phyloP scores from a whole-genome alignment of 2,113 vertebrate genomes.

The Zingel zingel region DNA sequence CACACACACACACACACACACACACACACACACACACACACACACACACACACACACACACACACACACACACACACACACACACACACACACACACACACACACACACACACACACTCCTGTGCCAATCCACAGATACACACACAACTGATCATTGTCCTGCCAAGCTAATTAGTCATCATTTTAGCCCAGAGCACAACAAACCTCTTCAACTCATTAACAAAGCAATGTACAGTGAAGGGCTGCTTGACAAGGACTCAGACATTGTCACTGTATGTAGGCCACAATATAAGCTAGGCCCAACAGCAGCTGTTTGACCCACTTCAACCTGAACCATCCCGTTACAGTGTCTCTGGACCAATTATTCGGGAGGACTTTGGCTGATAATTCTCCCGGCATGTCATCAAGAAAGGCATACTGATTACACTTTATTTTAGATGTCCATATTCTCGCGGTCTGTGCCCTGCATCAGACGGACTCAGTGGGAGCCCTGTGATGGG shows the following conservation, averaged over 20 bases:
- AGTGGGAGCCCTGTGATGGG: constrained; percentile 25
- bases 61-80: no score
- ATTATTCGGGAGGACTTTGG: not conserved
- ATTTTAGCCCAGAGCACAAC: constrained; percentile 56
- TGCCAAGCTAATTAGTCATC: constrained; percentile 52
- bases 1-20: no score
- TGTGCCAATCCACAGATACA: constrained; percentile 19
- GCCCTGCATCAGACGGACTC: not conserved
- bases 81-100: no score
- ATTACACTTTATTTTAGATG: not conserved
- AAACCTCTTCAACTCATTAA: constrained; percentile 58
- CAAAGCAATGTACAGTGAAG: constrained; percentile 46
- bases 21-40: not conserved
- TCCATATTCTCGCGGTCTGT: not conserved
- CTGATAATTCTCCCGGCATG: not conserved
- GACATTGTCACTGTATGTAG: constrained; percentile 9
- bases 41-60: no score
- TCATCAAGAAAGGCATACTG: not conserved
- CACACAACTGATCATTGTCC: constrained; percentile 59
- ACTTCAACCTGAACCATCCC: constrained; percentile 28
- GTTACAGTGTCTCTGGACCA: not conserved
- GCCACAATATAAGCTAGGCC: not conserved
- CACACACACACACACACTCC: not conserved
- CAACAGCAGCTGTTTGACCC: constrained; percentile 16
- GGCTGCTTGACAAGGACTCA: constrained; percentile 35